Conservation (phyloP, 2,888 invertebrate genomes). For the Onchidella celtica region DNA sequence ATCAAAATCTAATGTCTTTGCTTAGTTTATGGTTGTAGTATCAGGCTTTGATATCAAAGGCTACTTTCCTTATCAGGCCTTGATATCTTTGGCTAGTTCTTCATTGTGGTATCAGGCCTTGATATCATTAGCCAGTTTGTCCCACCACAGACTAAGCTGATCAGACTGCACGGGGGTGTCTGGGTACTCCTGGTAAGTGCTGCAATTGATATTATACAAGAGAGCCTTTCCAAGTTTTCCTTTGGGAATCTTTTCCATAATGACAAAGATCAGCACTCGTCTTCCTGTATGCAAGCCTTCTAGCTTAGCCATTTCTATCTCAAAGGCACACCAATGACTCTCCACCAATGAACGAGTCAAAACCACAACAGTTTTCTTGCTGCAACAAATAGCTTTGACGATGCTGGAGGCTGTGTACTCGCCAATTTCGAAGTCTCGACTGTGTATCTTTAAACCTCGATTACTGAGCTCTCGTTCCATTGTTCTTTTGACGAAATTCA, state of each 20-base stretch:
- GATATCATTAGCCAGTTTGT: too few relatives aligned
- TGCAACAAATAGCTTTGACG: constrained; percentile 21
- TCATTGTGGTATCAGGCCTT: too few relatives aligned
- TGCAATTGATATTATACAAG: constrained; percentile 18
- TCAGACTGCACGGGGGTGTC: too few relatives aligned
- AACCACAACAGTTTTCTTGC: constrained; percentile 46
- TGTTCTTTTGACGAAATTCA: constrained; percentile 5
- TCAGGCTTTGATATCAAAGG: too few relatives aligned
- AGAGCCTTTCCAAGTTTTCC: background rate
- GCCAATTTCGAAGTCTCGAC: constrained; percentile 27
- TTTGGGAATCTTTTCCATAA: too few relatives aligned
- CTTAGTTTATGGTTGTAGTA: too few relatives aligned
- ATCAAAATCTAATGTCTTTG: too few relatives aligned
- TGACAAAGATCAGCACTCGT: constrained; percentile 38
- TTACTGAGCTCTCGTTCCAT: background rate
- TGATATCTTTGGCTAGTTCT: too few relatives aligned
- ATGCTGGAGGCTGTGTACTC: constrained; percentile 41
- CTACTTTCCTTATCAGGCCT: too few relatives aligned
- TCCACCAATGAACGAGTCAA: constrained; percentile 30
- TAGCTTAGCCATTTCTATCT: constrained; percentile 50
- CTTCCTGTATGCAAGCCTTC: constrained; percentile 25
- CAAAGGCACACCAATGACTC: constrained; percentile 48
- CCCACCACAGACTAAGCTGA: too few relatives aligned
- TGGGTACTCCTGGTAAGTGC: constrained; percentile 31
- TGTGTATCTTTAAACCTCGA: constrained; percentile 27